Evolutionary conservation across 2,888 invertebrate species (phyloP), one percentile per base, ranked within the genome.

Genomic region (Masnerella sp.): DNA sequence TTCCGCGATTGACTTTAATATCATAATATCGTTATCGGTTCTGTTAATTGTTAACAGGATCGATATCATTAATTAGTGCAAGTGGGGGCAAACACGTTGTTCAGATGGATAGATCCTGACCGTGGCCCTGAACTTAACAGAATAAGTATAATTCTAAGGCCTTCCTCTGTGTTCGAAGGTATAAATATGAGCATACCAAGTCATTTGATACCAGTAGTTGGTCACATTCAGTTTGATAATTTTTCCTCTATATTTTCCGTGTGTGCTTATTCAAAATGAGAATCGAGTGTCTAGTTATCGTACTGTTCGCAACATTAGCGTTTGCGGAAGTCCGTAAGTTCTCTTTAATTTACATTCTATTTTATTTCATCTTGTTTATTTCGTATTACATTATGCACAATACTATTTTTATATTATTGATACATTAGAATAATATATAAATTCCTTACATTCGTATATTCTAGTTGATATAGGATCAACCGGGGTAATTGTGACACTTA

Each of bases 261-360:
- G 17, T 38, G 17, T 36, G 5, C 11, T 17, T 9, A 45, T 43
- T 11, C 51, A 67, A 54, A 56, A 74, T 74, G 74, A 30, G 5
- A 30, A 34, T 34, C 0, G 2, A 28, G 14, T 30, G 67, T 32
- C 15, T 14, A 40, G 0, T 75, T 0, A 4, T 77, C 17, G 15
- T 69, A 4, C 3, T 77, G 3, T 43, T 76, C 14, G 22, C 62
- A 5, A 32, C 70, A 17, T 8, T 76, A n/a, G 47, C 67, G 0
- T 17, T 14, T n/a, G 79, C 81, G 0, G 54, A 73, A 80, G 77
- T 83, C 32, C 84, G 84, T 84, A 77, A 84, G 84, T 84, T 42
- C 12, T 14, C 12, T 17, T 22, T 8, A 20, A 18, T 30, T 32
- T 22, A 5, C 3, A 22, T 7, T 5, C 22, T 5, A 22, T n/a